A percentile compares a stretch with the other conserved stretches of the same genome.
phyloP scores from a whole-genome alignment of 2,113 vertebrate genomes.

The Toxotes jaculatrix region DNA sequence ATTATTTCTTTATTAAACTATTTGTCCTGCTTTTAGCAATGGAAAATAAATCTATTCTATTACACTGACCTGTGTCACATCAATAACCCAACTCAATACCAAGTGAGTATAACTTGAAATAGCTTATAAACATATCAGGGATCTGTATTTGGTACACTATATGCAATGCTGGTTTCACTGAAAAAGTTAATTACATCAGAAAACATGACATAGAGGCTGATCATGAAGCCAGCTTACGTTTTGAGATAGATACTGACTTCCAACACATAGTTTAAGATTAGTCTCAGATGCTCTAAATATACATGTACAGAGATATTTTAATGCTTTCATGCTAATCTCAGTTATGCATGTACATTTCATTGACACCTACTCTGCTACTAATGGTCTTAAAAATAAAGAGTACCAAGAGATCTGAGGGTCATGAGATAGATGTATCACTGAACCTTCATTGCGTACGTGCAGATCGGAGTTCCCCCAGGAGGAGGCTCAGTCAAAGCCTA shows the following conservation, averaged over 20 bases:
- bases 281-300: background rate
- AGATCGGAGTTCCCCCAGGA: conserved; percentile 30
- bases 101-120: background rate
- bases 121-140: too few relatives aligned
- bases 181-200: too few relatives aligned
- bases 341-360: background rate
- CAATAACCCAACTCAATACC: background rate
- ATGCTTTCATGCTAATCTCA: conserved; percentile 6
- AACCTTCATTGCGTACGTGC: conserved; percentile 52
- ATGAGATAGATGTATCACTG: conserved; percentile 4
- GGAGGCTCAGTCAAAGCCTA: conserved; percentile 40
- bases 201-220: too few relatives aligned
- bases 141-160: too few relatives aligned
- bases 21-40: background rate
- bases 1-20: background rate
- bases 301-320: background rate
- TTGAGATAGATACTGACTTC: background rate
- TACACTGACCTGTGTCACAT: background rate
- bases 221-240: background rate
- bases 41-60: background rate
- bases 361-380: background rate
- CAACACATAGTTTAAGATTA: background rate
- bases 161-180: too few relatives aligned
- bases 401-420: background rate
- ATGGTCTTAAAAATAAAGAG: background rate